These are phyloP conservation scores for Aphelinus atriplicis DNA, from an alignment of 1,140 invertebrate genomes.

Conservation along the genomic window DNA sequence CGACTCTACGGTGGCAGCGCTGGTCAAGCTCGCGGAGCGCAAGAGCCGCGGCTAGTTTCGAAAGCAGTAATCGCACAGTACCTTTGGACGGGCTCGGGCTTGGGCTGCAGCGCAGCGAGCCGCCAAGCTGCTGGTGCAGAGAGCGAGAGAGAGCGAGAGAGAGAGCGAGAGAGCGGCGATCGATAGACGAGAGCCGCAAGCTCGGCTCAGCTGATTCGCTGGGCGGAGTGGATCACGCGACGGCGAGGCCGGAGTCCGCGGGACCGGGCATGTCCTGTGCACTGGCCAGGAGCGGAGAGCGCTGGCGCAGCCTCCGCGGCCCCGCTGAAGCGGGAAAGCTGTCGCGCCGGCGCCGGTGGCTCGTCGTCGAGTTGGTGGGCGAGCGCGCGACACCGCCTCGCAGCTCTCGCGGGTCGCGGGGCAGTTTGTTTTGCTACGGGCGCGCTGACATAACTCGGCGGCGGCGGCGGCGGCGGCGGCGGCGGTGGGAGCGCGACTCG, in stretches of 20 bases:
- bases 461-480: slow-evolving; percentile 45
- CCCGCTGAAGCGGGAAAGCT: too few relatives aligned
- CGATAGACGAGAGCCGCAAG: not conserved
- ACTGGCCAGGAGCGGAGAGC: not conserved
- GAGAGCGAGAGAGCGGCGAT: not conserved
- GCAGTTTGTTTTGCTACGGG: slow-evolving; percentile 7
- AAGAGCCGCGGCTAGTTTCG: not conserved
- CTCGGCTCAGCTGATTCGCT: slow-evolving; percentile 10
- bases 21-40: too few relatives aligned
- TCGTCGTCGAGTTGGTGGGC: not conserved
- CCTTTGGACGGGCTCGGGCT: not conserved
- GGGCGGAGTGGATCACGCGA: not conserved
- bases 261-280: not conserved
- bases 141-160: too few relatives aligned
- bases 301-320: not conserved
- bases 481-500: slow-evolving; percentile 37
- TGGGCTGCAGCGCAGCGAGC: too few relatives aligned
- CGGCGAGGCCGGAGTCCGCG: not conserved
- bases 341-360: too few relatives aligned
- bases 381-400: not conserved
- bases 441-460: slow-evolving; percentile 42
- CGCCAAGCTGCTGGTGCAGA: too few relatives aligned
- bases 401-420: slow-evolving; percentile 8
- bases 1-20: not conserved
- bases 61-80: slow-evolving; percentile 2